Evolutionary conservation across 2,888 invertebrate genomes (phyloP).

Genomic region (Standfussiana lucernea): DNA sequence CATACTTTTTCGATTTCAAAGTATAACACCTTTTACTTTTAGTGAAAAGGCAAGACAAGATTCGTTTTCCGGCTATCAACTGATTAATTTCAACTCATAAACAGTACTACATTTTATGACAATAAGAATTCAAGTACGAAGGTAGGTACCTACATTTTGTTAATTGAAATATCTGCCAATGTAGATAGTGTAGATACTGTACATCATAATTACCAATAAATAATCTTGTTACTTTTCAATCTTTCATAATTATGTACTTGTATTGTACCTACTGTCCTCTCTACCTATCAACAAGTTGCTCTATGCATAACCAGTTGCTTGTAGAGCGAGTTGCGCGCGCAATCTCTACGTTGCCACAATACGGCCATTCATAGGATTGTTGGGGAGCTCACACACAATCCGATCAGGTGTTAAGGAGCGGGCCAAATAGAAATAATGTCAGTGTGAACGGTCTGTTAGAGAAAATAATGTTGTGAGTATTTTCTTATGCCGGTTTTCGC

Average conservation of each 20-base stretch:
- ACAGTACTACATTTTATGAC: neutral
- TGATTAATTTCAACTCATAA: neutral
- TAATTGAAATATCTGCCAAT: neutral
- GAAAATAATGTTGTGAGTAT: neutral
- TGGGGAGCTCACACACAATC: slow-evolving; percentile 33
- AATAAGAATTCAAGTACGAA: neutral
- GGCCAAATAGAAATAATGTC: too few relatives aligned
- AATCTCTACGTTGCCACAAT: slow-evolving; percentile 54
- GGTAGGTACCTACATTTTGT: neutral
- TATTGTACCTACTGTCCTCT: slow-evolving; percentile 42
- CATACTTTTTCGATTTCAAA: neutral
- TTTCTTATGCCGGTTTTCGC: too few relatives aligned
- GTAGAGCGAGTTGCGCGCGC: slow-evolving; percentile 71
- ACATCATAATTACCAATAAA: neutral
- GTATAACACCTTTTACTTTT: neutral
- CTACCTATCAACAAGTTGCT: slow-evolving; percentile 40
- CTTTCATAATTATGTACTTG: neutral
- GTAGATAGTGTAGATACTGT: neutral
- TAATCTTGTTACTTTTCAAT: neutral
- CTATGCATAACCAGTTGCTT: slow-evolving; percentile 74
- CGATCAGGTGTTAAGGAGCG: neutral
- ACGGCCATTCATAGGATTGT: slow-evolving; percentile 63
- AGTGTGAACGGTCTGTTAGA: neutral
- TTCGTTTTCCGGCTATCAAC: neutral
- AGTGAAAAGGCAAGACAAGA: neutral